These are phyloP conservation scores for Sander vitreus DNA, from an alignment of 2,113 vertebrate genomes.

Conservation along the genomic window DNA sequence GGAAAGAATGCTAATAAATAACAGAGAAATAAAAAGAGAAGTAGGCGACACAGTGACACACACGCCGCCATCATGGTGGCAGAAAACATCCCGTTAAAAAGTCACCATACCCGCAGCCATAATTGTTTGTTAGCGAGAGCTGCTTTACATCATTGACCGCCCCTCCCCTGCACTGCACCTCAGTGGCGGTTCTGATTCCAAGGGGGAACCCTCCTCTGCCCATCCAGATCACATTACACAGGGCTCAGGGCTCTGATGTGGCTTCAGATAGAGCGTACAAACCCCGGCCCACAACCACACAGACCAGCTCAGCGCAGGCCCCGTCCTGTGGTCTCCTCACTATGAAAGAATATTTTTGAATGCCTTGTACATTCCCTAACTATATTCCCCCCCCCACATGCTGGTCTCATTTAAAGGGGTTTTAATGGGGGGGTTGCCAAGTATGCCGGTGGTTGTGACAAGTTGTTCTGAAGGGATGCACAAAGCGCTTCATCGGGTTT, in stretches of 20 bases:
- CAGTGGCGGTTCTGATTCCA: conserved; percentile 65
- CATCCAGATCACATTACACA: conserved; percentile 77
- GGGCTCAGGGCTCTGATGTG: conserved; percentile 77
- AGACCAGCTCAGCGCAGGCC: conserved; percentile 63
- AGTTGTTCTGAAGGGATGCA: conserved; percentile 43
- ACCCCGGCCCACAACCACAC: conserved; percentile 74
- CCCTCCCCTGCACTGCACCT: conserved; percentile 59
- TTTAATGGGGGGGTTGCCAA: conserved; percentile 1
- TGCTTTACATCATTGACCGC: conserved; percentile 73
- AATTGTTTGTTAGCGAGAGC: conserved; percentile 59
- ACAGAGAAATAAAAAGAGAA: neutral
- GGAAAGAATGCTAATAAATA: neutral
- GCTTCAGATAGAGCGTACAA: conserved; percentile 73
- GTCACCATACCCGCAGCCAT: conserved; percentile 34
- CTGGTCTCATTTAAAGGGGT: conserved; percentile 68
- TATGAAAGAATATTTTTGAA: conserved; percentile 77
- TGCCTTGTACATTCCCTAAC: conserved; percentile 67
- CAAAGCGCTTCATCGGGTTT: conserved; percentile 39
- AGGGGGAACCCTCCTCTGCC: conserved; percentile 63
- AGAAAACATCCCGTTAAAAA: conserved; percentile 33
- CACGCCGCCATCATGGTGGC: conserved; percentile 17
- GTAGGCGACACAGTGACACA: neutral
- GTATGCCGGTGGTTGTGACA: conserved; percentile 52
- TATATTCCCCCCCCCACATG: conserved; percentile 53
- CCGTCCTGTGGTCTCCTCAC: conserved; percentile 72